Evolutionary conservation across 2,113 vertebrate genomes (phyloP).

Genomic region (Orycteropus afer): DNA sequence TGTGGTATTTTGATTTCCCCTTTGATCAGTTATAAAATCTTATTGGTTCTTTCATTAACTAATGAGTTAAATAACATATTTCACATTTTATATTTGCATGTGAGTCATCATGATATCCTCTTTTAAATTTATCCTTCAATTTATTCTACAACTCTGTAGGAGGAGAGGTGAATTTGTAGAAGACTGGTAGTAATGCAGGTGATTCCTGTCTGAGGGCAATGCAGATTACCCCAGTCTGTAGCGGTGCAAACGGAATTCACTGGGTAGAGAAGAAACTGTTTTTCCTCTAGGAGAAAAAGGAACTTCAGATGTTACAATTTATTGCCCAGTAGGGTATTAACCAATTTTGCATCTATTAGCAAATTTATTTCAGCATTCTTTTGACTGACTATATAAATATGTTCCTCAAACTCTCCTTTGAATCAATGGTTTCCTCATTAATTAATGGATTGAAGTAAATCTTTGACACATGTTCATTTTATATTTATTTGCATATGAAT

Average conservation of each 20-base stretch:
- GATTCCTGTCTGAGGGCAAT: not conserved
- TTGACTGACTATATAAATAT: constrained; percentile 1
- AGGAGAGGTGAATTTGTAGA: constrained; percentile 19
- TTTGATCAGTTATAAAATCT: constrained; percentile 40
- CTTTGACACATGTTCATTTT: too few species aligned
- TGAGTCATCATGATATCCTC: not conserved
- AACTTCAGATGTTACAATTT: not conserved
- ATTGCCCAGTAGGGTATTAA: not conserved
- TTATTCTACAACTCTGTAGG: not conserved
- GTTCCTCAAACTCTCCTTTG: constrained; percentile 25
- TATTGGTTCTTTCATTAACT: not conserved
- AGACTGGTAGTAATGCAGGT: not conserved
- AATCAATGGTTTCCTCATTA: constrained; percentile 18
- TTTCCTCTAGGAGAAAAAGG: constrained; percentile 24
- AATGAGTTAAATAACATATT: constrained; percentile 28
- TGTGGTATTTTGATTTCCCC: constrained; percentile 20
- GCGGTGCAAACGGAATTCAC: constrained; percentile 12
- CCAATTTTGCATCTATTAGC: too few species aligned
- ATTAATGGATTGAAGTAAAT: constrained; percentile 32
- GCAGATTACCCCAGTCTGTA: not conserved
- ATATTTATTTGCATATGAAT: not conserved
- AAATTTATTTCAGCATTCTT: constrained; percentile 35
- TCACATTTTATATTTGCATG: constrained; percentile 20
- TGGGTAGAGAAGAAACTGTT: not conserved
- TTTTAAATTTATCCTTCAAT: constrained; percentile 24